These are phyloP conservation scores for Ichneumoninae sp. DNA, from an alignment of 2,888 invertebrate species.

Conservation along the genomic window DNA sequence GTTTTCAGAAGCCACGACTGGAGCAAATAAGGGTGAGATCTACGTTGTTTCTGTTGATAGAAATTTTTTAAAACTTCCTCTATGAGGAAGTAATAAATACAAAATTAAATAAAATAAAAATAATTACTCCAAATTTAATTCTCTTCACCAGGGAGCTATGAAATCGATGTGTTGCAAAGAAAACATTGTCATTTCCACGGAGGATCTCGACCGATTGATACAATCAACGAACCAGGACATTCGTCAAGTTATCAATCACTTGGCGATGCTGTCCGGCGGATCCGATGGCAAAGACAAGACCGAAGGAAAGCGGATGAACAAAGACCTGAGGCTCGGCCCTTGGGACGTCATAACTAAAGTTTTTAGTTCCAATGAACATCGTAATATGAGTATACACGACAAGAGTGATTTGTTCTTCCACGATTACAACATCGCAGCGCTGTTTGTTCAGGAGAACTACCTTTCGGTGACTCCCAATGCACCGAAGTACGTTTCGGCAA, in stretches of 20 bases:
- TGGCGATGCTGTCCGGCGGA: constrained; percentile 90
- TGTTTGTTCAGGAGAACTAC: constrained; percentile 99
- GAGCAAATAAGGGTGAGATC: constrained; percentile 93
- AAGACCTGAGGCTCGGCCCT: constrained; percentile 95
- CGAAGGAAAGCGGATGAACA: constrained; percentile 86
- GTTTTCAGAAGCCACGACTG: constrained; percentile 93
- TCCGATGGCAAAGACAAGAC: constrained; percentile 48
- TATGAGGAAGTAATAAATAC: not conserved
- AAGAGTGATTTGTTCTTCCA: constrained; percentile 97
- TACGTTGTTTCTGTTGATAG: not conserved
- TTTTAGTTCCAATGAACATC: constrained; percentile 92
- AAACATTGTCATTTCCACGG: constrained; percentile 90
- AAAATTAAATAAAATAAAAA: not conserved
- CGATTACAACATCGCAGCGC: constrained; percentile 97
- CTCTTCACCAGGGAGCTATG: constrained; percentile 90
- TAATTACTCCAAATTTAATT: not conserved
- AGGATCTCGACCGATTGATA: constrained; percentile 93
- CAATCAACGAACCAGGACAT: constrained; percentile 96
- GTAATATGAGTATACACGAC: constrained; percentile 91
- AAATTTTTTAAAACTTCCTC: too few relatives aligned
- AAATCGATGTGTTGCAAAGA: constrained; percentile 97
- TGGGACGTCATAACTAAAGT: constrained; percentile 97
- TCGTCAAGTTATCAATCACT: constrained; percentile 95
- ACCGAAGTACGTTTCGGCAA: constrained; percentile 86
- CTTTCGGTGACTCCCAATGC: constrained; percentile 91